Conservation (phyloP, 2,888 invertebrate species). For the Alviniconcha strummeri region DNA sequence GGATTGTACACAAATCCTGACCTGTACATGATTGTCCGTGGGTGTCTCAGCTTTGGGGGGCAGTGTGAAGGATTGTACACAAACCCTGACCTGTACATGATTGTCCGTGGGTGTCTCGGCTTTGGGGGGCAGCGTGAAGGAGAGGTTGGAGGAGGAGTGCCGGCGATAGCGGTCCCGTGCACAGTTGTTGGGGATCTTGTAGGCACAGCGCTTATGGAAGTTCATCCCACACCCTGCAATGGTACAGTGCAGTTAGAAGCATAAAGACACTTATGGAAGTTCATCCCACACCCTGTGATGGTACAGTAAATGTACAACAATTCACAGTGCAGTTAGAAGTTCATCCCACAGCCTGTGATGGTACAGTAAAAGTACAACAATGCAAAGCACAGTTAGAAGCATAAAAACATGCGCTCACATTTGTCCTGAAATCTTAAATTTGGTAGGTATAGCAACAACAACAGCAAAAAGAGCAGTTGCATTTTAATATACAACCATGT, state of each 20-base stretch:
- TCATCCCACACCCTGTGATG: constrained; percentile 91
- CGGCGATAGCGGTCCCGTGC: constrained; percentile 77
- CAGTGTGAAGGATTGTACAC: constrained; percentile 39
- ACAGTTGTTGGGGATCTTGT: constrained; percentile 98
- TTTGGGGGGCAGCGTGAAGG: constrained; percentile 47
- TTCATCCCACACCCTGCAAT: constrained; percentile 93
- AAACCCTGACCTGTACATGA: constrained; percentile 38
- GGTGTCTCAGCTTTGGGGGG: constrained; percentile 46
- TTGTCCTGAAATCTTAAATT: too few relatives aligned
- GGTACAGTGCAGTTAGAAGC: background rate
- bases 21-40: constrained; percentile 43
- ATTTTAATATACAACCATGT: too few relatives aligned
- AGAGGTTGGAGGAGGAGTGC: constrained; percentile 69
- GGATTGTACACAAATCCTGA: constrained; percentile 31
- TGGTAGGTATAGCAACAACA: too few relatives aligned
- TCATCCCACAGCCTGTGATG: constrained; percentile 93
- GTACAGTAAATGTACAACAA: too few relatives aligned
- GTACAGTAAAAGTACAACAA: background rate
- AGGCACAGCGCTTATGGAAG: constrained; percentile 95
- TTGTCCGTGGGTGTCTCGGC: constrained; percentile 45
- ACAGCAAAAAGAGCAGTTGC: too few relatives aligned
- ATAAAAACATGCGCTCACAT: constrained; percentile 73
- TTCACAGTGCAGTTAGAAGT: constrained; percentile 97
- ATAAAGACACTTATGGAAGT: constrained; percentile 91
- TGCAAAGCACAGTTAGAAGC: background rate